Percentiles rank a stretch among this genome's conserved stretches.
Conservation (phyloP, 2,113 vertebrate genomes). For the Hippopotamus amphibius region DNA sequence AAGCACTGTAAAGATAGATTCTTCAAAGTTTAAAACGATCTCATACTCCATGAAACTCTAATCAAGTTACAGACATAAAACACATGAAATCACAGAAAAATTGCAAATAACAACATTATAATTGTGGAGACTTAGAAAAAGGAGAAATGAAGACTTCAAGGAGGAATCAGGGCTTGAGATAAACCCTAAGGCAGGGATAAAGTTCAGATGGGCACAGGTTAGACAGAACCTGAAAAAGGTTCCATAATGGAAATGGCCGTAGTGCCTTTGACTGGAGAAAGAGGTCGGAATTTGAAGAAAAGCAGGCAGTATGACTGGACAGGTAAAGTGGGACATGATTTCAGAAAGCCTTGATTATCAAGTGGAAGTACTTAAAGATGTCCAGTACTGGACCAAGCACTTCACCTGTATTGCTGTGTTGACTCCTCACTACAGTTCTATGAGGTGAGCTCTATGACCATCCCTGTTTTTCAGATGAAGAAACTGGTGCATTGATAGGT, state of each 20-base stretch:
- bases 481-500: background rate
- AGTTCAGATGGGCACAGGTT: background rate
- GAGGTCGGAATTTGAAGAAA: background rate
- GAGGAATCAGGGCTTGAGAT: background rate
- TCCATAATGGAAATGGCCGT: background rate
- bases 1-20: background rate
- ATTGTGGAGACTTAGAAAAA: background rate
- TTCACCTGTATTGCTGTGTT: fast-evolving
- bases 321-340: background rate
- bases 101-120: background rate
- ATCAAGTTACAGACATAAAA: background rate
- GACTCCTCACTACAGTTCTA: background rate
- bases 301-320: background rate
- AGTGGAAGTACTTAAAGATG: background rate
- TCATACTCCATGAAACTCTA: background rate
- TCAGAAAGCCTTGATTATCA: background rate
- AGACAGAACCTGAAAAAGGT: background rate
- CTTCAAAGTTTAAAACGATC: conserved; percentile 9
- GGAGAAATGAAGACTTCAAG: background rate
- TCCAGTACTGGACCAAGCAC: background rate
- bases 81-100: background rate
- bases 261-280: background rate
- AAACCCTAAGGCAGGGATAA: background rate
- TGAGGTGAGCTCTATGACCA: background rate
- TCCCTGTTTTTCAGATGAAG: background rate